phyloP scores from a whole-genome alignment of 2,113 vertebrate species.

The Salvelinus fontinalis region DNA sequence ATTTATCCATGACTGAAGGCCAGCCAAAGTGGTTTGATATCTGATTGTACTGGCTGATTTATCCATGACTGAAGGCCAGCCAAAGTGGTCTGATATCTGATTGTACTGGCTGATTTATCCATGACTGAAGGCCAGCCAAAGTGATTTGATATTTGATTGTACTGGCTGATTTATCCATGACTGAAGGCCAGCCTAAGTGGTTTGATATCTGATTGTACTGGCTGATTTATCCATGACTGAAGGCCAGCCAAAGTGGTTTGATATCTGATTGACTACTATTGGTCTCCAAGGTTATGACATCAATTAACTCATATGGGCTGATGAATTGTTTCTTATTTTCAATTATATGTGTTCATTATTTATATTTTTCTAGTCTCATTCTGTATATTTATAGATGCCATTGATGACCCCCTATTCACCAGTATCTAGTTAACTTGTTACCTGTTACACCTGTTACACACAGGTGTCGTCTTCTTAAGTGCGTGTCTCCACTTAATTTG shows the following conservation, averaged over 20 bases:
- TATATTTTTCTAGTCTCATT: not conserved
- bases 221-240: too few relatives aligned
- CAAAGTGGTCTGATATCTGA: not conserved
- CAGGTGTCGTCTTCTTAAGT: too few relatives aligned
- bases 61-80: too few relatives aligned
- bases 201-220: too few relatives aligned
- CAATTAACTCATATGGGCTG: not conserved
- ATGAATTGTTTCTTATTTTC: constrained; percentile 1
- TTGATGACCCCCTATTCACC: not conserved
- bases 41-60: not conserved
- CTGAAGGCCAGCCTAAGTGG: too few relatives aligned
- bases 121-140: too few relatives aligned
- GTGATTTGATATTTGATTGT: too few relatives aligned
- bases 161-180: too few relatives aligned
- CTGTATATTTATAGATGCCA: not conserved
- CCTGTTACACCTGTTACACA: not conserved
- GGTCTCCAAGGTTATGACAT: not conserved
- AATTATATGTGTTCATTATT: constrained; percentile 5
- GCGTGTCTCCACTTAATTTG: not conserved
- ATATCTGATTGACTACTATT: not conserved
- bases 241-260: too few relatives aligned
- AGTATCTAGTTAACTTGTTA: not conserved
- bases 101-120: not conserved
- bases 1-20: too few relatives aligned
- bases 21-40: not conserved